These are phyloP conservation scores for Bombus superbus DNA, from an alignment of 1,140 invertebrate species.

Conservation along the genomic window DNA sequence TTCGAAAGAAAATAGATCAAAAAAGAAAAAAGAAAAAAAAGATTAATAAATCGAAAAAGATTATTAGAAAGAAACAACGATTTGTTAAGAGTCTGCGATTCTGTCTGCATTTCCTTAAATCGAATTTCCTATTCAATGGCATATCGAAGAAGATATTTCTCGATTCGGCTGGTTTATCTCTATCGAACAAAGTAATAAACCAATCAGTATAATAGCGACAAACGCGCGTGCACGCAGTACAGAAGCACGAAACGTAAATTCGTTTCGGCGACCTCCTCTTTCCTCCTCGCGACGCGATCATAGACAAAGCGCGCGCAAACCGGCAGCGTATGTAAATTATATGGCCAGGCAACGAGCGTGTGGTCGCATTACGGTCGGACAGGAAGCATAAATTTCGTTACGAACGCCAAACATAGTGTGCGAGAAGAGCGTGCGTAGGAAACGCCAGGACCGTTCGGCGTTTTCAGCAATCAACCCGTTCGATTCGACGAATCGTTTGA, in stretches of 20 bases:
- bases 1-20: no score
- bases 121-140: background rate
- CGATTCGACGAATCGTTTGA: background rate
- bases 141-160: background rate
- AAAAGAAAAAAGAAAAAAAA: no score
- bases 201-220: background rate
- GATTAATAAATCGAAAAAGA: no score
- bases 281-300: constrained; percentile 8
- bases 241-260: constrained; percentile 14
- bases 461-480: constrained; percentile 10
- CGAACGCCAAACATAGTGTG: constrained; percentile 77
- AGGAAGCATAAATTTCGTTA: constrained; percentile 81
- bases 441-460: constrained; percentile 18
- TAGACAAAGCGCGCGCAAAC: constrained; percentile 38
- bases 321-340: constrained; percentile 57
- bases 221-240: constrained; percentile 26
- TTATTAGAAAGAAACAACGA: no score
- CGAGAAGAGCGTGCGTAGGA: constrained; percentile 49
- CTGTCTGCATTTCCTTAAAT: no score
- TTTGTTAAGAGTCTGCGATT: no score
- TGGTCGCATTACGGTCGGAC: constrained; percentile 60
- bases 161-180: background rate
- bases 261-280: constrained; percentile 38
- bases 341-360: constrained; percentile 32
- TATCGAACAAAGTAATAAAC: background rate